A percentile compares a stretch with the other conserved stretches of the same genome.
These are phyloP conservation scores for Tanaodytes sp. DNA, from an alignment of 2,888 invertebrate genomes.

Conservation along the genomic window DNA sequence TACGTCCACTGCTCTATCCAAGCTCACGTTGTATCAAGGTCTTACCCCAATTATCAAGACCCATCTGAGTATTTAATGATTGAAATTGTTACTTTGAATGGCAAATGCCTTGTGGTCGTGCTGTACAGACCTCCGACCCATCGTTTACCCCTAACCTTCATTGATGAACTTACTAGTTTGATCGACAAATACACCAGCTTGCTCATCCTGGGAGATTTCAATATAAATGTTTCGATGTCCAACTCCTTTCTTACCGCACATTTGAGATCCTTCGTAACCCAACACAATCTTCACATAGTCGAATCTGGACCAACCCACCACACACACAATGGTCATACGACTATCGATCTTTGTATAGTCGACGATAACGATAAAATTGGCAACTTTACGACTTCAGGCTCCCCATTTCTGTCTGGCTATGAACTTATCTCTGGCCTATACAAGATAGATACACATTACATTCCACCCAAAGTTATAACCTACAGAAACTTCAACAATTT, in stretches of 20 bases:
- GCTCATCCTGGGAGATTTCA: neutral
- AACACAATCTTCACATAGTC: neutral
- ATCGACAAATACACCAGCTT: neutral
- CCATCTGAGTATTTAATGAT: neutral
- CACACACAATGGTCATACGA: neutral
- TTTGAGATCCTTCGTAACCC: neutral
- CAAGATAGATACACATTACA: neutral
- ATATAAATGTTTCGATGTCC: neutral
- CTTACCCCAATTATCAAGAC: too few species aligned
- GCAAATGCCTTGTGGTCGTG: neutral
- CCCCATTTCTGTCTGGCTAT: neutral
- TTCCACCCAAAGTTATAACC: neutral
- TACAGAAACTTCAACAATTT: neutral
- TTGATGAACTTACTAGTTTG: neutral
- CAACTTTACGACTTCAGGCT: neutral
- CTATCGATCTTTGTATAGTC: neutral
- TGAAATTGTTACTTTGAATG: neutral
- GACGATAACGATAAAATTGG: neutral
- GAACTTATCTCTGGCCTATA: neutral
- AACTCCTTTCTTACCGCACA: neutral
- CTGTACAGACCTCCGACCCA: neutral
- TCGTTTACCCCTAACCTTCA: neutral
- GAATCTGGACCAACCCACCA: neutral
- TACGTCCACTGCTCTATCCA: neutral
- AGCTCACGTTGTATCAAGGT: too few species aligned